phyloP scores from a whole-genome alignment of 2,797 vertebrate genomes.

The Hippopotamyrus pictus region DNA sequence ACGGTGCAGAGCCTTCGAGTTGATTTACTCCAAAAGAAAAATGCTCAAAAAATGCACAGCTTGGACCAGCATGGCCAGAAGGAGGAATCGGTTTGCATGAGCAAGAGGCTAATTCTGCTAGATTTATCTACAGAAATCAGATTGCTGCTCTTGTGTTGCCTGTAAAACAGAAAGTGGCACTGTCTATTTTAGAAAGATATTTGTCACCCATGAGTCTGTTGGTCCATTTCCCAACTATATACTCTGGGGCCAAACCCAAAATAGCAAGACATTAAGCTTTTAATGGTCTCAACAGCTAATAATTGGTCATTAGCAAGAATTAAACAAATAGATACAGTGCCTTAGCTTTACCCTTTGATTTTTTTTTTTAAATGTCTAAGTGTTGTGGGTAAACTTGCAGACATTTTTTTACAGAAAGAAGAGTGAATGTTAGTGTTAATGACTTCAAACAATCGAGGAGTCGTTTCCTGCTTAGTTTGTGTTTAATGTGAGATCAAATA shows the following conservation, averaged over 20 bases:
- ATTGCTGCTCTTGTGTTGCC: not conserved
- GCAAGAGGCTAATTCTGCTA: not conserved
- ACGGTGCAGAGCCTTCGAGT: slow-evolving; percentile 18
- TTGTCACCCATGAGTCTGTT: not conserved
- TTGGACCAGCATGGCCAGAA: not conserved
- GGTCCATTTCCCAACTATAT: not conserved
- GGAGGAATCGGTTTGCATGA: not conserved
- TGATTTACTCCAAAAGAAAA: slow-evolving; percentile 27
- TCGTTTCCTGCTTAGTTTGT: not conserved
- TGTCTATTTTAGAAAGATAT: not conserved
- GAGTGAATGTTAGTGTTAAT: not conserved
- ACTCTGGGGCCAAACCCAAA: not conserved
- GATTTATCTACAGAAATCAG: not conserved
- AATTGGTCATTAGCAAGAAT: not conserved
- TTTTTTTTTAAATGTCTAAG: not conserved
- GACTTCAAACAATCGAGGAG: not conserved
- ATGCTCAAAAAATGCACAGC: not conserved
- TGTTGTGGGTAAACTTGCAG: not conserved
- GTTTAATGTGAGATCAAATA: not conserved
- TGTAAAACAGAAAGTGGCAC: not conserved
- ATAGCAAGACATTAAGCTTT: not conserved
- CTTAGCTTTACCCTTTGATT: not conserved
- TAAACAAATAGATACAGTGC: not conserved
- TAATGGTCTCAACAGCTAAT: not conserved
- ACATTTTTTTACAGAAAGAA: not conserved